These are phyloP conservation scores for Scaptomyza pallida DNA, from an alignment of 1,140 invertebrate species.

Conservation along the genomic window DNA sequence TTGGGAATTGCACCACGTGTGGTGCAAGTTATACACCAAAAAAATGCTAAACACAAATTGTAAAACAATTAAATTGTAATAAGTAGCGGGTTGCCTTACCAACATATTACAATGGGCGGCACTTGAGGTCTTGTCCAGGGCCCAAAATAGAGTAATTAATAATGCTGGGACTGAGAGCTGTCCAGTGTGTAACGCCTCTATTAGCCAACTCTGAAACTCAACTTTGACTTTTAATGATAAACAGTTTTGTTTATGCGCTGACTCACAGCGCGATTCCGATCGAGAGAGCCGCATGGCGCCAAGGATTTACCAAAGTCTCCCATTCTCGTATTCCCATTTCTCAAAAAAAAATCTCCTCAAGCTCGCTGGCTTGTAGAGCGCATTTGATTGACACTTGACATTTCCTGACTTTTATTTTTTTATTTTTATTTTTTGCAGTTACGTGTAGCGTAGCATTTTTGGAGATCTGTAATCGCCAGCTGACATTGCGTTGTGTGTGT, in stretches of 20 bases:
- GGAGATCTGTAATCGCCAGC: slow-evolving; percentile 46
- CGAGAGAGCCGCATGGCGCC: slow-evolving; percentile 39
- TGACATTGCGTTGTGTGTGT: slow-evolving; percentile 48
- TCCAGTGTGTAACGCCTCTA: slow-evolving; percentile 64
- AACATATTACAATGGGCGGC: slow-evolving; percentile 44
- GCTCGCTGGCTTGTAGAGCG: slow-evolving; percentile 11
- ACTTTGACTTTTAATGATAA: slow-evolving; percentile 68
- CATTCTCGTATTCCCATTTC: background rate
- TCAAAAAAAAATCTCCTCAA: background rate
- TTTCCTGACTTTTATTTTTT: slow-evolving; percentile 30
- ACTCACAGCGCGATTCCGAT: background rate
- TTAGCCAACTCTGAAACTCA: slow-evolving; percentile 48
- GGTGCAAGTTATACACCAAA: slow-evolving; percentile 49
- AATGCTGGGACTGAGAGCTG: slow-evolving; percentile 43
- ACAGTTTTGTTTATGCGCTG: slow-evolving; percentile 57
- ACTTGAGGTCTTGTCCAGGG: slow-evolving; percentile 40
- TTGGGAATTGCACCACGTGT: slow-evolving; percentile 80
- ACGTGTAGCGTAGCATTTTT: slow-evolving; percentile 26
- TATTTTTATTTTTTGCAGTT: slow-evolving; percentile 35
- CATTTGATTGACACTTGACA: slow-evolving; percentile 76
- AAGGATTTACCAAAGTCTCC: slow-evolving; percentile 52
- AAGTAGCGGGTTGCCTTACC: slow-evolving; percentile 44
- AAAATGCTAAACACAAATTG: slow-evolving; percentile 53
- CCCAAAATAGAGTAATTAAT: slow-evolving; percentile 77
- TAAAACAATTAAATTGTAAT: slow-evolving; percentile 83